These are phyloP conservation scores for Aelia acuminata DNA, from an alignment of 2,888 invertebrate genomes.

Conservation along the genomic window DNA sequence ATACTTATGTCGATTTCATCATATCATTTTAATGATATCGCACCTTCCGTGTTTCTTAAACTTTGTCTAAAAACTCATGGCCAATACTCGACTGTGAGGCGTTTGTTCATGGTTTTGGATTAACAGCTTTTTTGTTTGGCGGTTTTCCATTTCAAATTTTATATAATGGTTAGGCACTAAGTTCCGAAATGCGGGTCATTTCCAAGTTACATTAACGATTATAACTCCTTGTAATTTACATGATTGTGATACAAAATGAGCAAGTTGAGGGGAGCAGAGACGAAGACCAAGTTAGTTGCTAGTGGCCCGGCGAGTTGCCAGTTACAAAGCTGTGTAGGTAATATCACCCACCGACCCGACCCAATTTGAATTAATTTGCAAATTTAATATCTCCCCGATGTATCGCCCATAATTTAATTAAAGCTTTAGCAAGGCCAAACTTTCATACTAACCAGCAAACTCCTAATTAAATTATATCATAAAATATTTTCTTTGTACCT, in stretches of 20 bases:
- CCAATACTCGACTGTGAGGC: too few relatives aligned
- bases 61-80: too few relatives aligned
- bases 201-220: not conserved
- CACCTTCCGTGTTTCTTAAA: too few relatives aligned
- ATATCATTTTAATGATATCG: too few relatives aligned
- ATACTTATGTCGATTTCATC: too few relatives aligned
- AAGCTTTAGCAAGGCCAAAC: not conserved
- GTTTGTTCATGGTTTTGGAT: too few relatives aligned
- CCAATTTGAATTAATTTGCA: conserved; percentile 31
- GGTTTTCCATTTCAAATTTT: too few relatives aligned
- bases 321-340: conserved; percentile 11
- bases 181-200: not conserved
- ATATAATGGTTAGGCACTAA: not conserved
- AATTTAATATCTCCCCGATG: conserved; percentile 1
- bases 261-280: not conserved
- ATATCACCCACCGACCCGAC: not conserved
- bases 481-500: too few relatives aligned
- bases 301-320: not conserved
- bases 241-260: not conserved
- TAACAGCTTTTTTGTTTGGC: too few relatives aligned
- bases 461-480: not conserved
- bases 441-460: not conserved
- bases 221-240: not conserved
- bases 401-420: conserved; percentile 1
- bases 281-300: not conserved